Base-by-base conservation (phyloP, 2,888 invertebrate species). In the Scaptomyza polygonia region DNA sequence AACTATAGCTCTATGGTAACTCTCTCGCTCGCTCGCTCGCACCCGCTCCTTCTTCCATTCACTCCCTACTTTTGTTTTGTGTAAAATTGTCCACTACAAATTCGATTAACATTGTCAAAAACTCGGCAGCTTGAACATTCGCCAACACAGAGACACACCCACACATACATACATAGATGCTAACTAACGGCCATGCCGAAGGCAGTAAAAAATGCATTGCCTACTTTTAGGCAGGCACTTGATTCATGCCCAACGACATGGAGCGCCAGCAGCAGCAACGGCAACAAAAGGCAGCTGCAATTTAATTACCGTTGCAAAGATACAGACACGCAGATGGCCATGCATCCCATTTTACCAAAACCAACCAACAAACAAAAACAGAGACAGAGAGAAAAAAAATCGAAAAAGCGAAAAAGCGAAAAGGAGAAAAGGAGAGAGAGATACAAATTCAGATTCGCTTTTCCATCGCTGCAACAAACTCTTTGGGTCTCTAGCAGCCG, bases 261-360 rank as follows among this genome's bases (percentile, higher is more conserved):
- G 58, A 14, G 47, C 62, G 40, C 43, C 55, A 49, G 39, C 68
- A 40, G 62, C 62, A 77, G 67, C 77, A 67, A n/a, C n/a, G 58
- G 61, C 56, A 76, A 79, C 73, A 71, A 68, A 69, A 68, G 61
- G 63, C 68, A 82, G 73, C 71, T 73, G 78, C 86, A 86, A 80
- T 83, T 83, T 84, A 83, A 83, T 83, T 83, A 83, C 82, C 73
- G 71, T 73, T 73, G 67, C 72, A 74, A 58, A 75, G 72, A 65
- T 49, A n/a, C n/a, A 75, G 72, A 67, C 68, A 55, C 58, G 32
- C 67, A 68, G 56, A 56, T 68, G 74, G 30, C 45, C 63, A 55
- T 67, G 53, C 62, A 40, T 18, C 63, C 53, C n/a, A 39, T n/a
- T n/a, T n/a, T n/a, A n/a, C n/a, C n/a, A n/a, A n/a, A n/a, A 54